A percentile compares a stretch with the other conserved stretches of the same genome.
Conservation (phyloP, 1,140 invertebrate species). For the Drosophila trapezifrons region DNA sequence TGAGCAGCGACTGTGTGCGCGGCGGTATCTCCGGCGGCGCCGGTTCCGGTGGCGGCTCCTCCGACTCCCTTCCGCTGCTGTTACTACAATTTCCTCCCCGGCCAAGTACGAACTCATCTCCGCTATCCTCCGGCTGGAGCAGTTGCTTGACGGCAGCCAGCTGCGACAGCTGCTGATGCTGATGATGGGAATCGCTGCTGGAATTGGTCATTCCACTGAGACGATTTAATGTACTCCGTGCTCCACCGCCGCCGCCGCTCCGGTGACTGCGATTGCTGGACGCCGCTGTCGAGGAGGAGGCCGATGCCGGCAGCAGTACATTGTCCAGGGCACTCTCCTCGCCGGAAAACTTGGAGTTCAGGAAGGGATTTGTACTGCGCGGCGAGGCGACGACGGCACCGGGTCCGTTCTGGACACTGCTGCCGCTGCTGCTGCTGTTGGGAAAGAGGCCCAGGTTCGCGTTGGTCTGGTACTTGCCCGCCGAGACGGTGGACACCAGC, state of each 20-base stretch:
- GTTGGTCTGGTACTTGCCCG: conserved; percentile 71
- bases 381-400: conserved; percentile 21
- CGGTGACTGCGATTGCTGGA: conserved; percentile 64
- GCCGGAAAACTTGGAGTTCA: conserved; percentile 68
- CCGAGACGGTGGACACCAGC: conserved; percentile 48
- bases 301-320: conserved; percentile 57
- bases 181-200: conserved; percentile 82
- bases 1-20: conserved; percentile 87
- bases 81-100: conserved; percentile 31
- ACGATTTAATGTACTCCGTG: conserved; percentile 68
- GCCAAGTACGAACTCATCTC: conserved; percentile 16
- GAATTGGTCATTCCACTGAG: conserved; percentile 85
- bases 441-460: conserved; percentile 72
- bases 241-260: conserved; percentile 32
- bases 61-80: conserved; percentile 79
- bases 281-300: conserved; percentile 69
- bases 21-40: conserved; percentile 89
- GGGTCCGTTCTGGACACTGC: conserved; percentile 41
- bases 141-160: conserved; percentile 6
- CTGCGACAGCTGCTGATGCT: conserved; percentile 25
- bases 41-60: conserved; percentile 88
- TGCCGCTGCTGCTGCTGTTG: conserved; percentile 65
- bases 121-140: conserved; percentile 20
- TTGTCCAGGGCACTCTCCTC: conserved; percentile 42
- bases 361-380: conserved; percentile 81